These are phyloP conservation scores for Psammodynastes pulverulentus DNA, from an alignment of 2,113 vertebrate genomes.

Conservation along the genomic window DNA sequence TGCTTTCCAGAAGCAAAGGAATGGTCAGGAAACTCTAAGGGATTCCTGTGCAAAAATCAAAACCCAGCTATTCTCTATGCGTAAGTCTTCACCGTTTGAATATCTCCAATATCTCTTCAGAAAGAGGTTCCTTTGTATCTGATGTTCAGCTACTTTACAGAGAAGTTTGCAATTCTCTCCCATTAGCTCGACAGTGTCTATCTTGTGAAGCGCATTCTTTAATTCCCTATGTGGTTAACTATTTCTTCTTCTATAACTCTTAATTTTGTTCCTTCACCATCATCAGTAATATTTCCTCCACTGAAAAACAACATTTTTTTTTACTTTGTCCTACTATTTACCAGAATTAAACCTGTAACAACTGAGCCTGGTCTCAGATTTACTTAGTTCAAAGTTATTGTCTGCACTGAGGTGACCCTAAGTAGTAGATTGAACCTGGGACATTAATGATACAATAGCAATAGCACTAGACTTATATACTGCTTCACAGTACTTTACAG, in stretches of 20 bases:
- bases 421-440: neutral
- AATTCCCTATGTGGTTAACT: neutral
- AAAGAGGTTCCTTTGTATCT: neutral
- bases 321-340: neutral
- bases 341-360: neutral
- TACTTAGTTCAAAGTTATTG: neutral
- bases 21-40: neutral
- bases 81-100: neutral
- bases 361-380: neutral
- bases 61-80: neutral
- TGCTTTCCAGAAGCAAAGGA: neutral
- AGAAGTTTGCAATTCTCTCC: neutral
- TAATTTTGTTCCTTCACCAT: neutral
- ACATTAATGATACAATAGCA: neutral
- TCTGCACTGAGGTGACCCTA: neutral
- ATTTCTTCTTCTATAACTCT: neutral
- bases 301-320: neutral
- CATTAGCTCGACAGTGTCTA: neutral
- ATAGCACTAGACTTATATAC: no score
- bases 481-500: no score
- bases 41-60: neutral
- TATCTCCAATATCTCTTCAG: neutral
- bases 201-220: neutral
- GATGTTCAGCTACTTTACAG: neutral
- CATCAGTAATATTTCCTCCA: neutral